Evolutionary conservation across 35 echinoderm and acorn worm genomes (phyloP), one percentile per base, ranked within the genome.

Genomic region (Lytechinus variegatus): DNA sequence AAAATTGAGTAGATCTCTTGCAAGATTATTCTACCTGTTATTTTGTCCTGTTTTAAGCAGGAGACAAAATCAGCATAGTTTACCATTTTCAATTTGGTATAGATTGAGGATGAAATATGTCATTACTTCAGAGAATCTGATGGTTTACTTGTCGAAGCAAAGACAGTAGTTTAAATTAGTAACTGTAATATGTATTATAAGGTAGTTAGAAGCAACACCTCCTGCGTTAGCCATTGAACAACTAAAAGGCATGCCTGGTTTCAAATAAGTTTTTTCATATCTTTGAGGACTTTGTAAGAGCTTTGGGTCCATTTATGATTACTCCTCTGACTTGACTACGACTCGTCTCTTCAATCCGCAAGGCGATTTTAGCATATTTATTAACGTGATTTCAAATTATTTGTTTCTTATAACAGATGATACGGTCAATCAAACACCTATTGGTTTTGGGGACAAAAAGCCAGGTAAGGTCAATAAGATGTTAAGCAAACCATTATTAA

Each of bases 201-300:
- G 28, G 33, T 90, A 90, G 88, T 44, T 90, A 3, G 88, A 90
- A 90, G 88, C 88, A 90, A 14, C 52, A 90, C 88, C 88, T 79
- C 14, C 21, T 79, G 66, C 66, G n/a, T 21, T 24, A 79, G 66
- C 66, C n/a, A n/a, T 79, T 79, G 66, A 79, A 24, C 66, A 79
- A 79, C 66, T 79, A 79, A 79, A 79, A 79, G 21, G 66, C 66
- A 79, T 79, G 66, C 66, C 66, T 79, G 16, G 16, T 79, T 79
- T 24, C 19, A 79, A 7, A 27, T 3, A 44, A 1, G 33, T 79
- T 79, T 79, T 8, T 79, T 79, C 61, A 21, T 21, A 79, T 79
- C 66, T 79, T 79, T 79, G 66, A 79, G 19, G 52, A 5, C 11
- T 90, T 54, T 44, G 88, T 90, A 90, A 90, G 88, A 90, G 88